These are phyloP conservation scores for Diplodus puntazzo DNA, from an alignment of 2,797 vertebrate species.

Conservation along the genomic window DNA sequence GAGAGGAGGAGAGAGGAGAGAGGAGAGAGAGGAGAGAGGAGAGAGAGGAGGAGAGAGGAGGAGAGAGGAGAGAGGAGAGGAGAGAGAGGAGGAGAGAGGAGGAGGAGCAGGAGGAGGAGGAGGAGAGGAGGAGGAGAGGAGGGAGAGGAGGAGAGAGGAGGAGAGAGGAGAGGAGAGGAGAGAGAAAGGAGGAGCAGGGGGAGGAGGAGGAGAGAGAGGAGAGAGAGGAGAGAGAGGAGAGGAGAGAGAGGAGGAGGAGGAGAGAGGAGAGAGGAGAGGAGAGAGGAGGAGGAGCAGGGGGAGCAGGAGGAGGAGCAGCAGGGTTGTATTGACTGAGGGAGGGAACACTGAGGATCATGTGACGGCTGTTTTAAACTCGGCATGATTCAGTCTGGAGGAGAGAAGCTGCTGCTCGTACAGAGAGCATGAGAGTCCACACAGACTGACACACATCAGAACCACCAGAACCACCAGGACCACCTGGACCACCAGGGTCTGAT, in stretches of 20 bases:
- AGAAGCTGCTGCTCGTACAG: constrained; percentile 8
- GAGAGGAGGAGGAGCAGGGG: constrained; percentile 52
- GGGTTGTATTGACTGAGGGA: constrained; percentile 30
- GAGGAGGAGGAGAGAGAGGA: too few relatives aligned
- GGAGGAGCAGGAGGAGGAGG: too few relatives aligned
- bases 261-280: neutral
- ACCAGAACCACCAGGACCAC: neutral
- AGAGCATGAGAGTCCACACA: constrained; percentile 31
- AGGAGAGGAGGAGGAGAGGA: constrained; percentile 1
- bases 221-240: too few relatives aligned
- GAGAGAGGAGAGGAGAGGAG: too few relatives aligned
- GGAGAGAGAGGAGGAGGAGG: too few relatives aligned
- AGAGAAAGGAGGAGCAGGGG: constrained; percentile 13
- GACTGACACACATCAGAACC: constrained; percentile 13
- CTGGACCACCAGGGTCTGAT: constrained; percentile 27
- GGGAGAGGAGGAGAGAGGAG: too few relatives aligned
- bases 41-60: too few relatives aligned
- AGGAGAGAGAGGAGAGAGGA: too few relatives aligned
- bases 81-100: too few relatives aligned
- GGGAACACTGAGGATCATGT: constrained; percentile 42
- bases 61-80: too few relatives aligned
- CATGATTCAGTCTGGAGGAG: constrained; percentile 37
- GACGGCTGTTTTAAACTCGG: constrained; percentile 37
- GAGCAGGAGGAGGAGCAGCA: constrained; percentile 13
- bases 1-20: too few relatives aligned